A percentile compares a stretch with the other conserved stretches of the same genome.
phyloP scores from a whole-genome alignment of 23 tunicate species.

The Ascidia mentula region DNA sequence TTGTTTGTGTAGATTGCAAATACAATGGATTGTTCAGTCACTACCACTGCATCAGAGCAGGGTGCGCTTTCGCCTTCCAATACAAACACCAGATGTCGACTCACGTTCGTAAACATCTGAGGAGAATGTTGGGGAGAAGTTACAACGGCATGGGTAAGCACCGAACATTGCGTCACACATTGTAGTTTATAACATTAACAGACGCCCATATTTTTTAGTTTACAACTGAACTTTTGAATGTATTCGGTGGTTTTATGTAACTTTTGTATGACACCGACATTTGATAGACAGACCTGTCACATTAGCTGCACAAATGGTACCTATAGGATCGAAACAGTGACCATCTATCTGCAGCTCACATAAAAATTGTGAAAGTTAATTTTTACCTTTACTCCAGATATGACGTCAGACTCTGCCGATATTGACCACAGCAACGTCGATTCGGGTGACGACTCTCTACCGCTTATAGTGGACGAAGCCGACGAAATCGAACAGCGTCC shows the following conservation, averaged over 20 bases:
- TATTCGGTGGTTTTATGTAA: too few species aligned
- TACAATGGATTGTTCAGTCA: slow-evolving; percentile 73
- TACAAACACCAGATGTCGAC: slow-evolving; percentile 90
- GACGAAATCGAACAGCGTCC: slow-evolving; percentile 77
- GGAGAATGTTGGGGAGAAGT: neutral
- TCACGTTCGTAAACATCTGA: neutral
- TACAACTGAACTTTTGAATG: too few species aligned
- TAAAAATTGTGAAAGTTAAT: neutral
- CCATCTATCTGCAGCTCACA: too few species aligned
- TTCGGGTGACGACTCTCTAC: slow-evolving; percentile 81
- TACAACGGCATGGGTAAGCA: neutral
- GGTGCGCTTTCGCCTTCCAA: slow-evolving; percentile 77
- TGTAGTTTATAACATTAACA: too few species aligned
- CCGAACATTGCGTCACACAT: too few species aligned
- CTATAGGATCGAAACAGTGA: too few species aligned
- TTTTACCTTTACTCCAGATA: neutral
- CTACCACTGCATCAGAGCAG: slow-evolving; percentile 73
- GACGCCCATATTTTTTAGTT: too few species aligned
- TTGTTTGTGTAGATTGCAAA: slow-evolving; percentile 58
- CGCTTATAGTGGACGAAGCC: slow-evolving; percentile 86
- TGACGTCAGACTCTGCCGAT: slow-evolving; percentile 7
- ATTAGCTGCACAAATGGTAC: too few species aligned
- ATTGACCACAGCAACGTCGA: slow-evolving; percentile 72
- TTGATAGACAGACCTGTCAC: too few species aligned
- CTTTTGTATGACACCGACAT: too few species aligned